Percentiles rank a stretch among this genome's conserved stretches.
Conservation (phyloP, 2,888 invertebrate genomes). For the Liodrosophila aerea region DNA sequence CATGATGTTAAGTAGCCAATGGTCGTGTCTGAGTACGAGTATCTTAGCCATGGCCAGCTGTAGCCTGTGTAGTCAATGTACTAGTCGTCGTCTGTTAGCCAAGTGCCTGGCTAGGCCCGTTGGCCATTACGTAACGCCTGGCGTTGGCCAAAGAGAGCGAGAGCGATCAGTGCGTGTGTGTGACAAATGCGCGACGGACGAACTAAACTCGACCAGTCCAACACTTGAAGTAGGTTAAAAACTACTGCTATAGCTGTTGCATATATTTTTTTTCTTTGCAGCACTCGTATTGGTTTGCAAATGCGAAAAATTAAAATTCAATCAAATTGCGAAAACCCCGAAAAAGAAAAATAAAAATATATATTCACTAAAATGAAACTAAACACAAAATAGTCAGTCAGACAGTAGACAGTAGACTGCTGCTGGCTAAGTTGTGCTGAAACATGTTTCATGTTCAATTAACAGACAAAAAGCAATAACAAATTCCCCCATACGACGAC, state of each 20-base stretch:
- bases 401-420: slow-evolving; percentile 10
- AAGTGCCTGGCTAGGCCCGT: slow-evolving; percentile 43
- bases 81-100: slow-evolving; percentile 34
- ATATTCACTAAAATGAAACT: slow-evolving; percentile 12
- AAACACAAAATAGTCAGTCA: slow-evolving; percentile 29
- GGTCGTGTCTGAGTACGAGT: slow-evolving; percentile 44
- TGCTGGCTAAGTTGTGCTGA: slow-evolving; percentile 20
- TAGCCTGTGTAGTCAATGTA: slow-evolving; percentile 13
- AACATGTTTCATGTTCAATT: slow-evolving; percentile 76
- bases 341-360: slow-evolving; percentile 24
- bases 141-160: slow-evolving; percentile 15
- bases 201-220: slow-evolving; percentile 74
- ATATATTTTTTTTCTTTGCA: slow-evolving; percentile 28
- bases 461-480: slow-evolving; percentile 47
- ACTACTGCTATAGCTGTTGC: slow-evolving; percentile 62
- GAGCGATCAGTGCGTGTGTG: slow-evolving; percentile 60
- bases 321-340: slow-evolving; percentile 75
- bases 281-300: slow-evolving; percentile 62
- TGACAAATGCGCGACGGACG: slow-evolving; percentile 75
- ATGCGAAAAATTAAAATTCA: slow-evolving; percentile 73
- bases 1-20: slow-evolving; percentile 73
- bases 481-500: slow-evolving; percentile 45
- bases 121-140: slow-evolving; percentile 67
- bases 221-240: slow-evolving; percentile 69
- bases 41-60: slow-evolving; percentile 62